Percentiles rank a stretch among this genome's conserved stretches.
These are phyloP conservation scores for Camelus dromedarius DNA, from an alignment of 2,113 vertebrate genomes.

Conservation along the genomic window DNA sequence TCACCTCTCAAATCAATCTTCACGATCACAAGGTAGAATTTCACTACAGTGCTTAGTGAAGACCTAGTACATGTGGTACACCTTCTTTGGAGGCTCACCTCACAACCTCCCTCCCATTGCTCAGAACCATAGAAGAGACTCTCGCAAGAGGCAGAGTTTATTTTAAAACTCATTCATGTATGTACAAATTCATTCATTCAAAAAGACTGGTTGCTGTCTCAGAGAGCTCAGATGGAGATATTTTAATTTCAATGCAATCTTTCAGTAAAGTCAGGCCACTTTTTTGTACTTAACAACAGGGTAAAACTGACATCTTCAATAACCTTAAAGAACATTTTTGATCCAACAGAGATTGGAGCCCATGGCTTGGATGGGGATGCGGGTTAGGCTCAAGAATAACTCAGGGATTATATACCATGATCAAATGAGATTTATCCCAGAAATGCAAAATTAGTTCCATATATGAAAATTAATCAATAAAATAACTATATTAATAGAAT, in stretches of 20 bases:
- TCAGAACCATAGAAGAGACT: not conserved
- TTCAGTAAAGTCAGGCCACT: not conserved
- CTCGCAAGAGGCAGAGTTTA: not conserved
- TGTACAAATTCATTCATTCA: not conserved
- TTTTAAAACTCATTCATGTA: not conserved
- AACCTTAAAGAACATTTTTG: not conserved
- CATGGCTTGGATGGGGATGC: not conserved
- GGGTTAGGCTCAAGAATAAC: too few relatives aligned
- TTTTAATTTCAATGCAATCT: not conserved
- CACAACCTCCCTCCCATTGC: not conserved
- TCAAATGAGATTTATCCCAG: too few relatives aligned
- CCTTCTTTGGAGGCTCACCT: not conserved
- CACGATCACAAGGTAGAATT: not conserved
- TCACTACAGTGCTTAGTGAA: not conserved
- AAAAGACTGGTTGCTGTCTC: not conserved
- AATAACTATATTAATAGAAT: not conserved
- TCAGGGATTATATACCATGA: not conserved
- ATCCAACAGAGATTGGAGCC: not conserved
- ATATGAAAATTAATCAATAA: not conserved
- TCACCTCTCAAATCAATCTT: not conserved
- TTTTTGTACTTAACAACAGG: not conserved
- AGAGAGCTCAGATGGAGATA: not conserved
- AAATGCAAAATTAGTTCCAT: too few relatives aligned
- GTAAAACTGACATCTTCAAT: not conserved
- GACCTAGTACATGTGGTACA: not conserved